Conservation (phyloP, 1,140 invertebrate genomes). For the Reticulitermes speratus region DNA sequence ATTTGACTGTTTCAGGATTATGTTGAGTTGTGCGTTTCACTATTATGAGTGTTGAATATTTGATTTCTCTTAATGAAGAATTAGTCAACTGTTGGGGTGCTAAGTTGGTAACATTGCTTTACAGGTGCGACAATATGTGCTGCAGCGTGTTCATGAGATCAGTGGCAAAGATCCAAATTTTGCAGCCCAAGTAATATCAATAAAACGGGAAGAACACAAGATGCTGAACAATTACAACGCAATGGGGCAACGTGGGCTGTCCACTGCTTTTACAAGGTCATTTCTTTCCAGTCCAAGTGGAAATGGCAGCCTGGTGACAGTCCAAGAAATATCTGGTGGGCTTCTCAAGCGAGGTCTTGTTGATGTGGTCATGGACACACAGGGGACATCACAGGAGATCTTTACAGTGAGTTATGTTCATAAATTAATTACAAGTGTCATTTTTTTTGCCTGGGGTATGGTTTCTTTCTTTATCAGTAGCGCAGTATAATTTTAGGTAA, state of each 20-base stretch:
- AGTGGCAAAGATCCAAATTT: slow-evolving; percentile 47
- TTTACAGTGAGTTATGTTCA: slow-evolving; percentile 47
- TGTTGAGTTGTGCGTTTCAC: too few species aligned
- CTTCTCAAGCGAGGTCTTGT: slow-evolving; percentile 74
- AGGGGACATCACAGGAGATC: slow-evolving; percentile 50
- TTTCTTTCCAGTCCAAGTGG: slow-evolving; percentile 58
- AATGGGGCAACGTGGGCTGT: slow-evolving; percentile 65
- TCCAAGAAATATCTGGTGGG: slow-evolving; percentile 73
- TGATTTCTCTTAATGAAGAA: too few species aligned
- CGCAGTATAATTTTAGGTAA: too few species aligned
- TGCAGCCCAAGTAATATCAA: slow-evolving; percentile 25
- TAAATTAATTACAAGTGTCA: background rate
- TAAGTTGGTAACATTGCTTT: background rate
- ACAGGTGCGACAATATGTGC: slow-evolving; percentile 65
- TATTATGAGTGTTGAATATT: too few species aligned
- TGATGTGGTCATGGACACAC: slow-evolving; percentile 63
- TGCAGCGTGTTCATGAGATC: slow-evolving; percentile 63
- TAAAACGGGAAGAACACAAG: background rate
- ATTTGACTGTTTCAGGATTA: too few species aligned
- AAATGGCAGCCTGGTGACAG: slow-evolving; percentile 69
- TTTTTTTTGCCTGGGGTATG: background rate
- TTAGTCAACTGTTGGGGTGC: too few species aligned
- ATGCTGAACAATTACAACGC: slow-evolving; percentile 62
- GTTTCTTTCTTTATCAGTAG: too few species aligned
- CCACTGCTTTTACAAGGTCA: slow-evolving; percentile 65